phyloP scores from a whole-genome alignment of 2,113 vertebrate species.

The Motacilla tschutschensis region DNA sequence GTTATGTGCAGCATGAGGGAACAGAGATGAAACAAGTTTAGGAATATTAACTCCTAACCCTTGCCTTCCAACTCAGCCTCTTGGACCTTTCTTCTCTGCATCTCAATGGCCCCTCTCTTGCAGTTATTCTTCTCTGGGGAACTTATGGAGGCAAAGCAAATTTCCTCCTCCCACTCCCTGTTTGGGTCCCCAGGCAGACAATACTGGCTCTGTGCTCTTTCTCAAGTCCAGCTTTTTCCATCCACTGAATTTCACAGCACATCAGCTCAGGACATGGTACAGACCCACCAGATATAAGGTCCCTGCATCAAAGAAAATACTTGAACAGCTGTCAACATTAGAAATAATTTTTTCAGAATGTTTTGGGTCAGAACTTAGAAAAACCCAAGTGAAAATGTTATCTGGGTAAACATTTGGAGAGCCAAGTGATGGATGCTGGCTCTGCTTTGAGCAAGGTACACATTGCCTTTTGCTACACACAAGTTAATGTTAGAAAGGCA shows the following conservation, averaged over 20 bases:
- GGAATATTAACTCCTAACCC: neutral
- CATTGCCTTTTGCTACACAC: neutral
- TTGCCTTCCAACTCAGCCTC: neutral
- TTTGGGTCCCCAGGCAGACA: neutral
- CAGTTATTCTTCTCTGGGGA: neutral
- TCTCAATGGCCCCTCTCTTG: neutral
- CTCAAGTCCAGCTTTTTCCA: neutral
- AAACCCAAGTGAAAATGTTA: neutral
- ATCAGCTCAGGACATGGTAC: neutral
- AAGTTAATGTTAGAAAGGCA: constrained; percentile 26
- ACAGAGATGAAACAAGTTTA: neutral
- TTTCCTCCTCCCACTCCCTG: neutral
- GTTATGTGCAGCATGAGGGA: fast-evolving
- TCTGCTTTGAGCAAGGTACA: neutral
- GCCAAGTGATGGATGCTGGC: neutral
- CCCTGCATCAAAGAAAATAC: neutral
- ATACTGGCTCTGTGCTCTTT: neutral
- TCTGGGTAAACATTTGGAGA: neutral
- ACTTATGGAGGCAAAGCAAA: neutral
- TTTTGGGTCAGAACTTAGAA: neutral
- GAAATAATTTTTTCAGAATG: neutral
- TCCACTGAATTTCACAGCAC: neutral
- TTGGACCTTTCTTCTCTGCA: neutral
- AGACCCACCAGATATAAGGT: neutral
- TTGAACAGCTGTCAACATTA: neutral